Conservation (phyloP, 2,797 vertebrate species). For the Cheirogaleus major region DNA sequence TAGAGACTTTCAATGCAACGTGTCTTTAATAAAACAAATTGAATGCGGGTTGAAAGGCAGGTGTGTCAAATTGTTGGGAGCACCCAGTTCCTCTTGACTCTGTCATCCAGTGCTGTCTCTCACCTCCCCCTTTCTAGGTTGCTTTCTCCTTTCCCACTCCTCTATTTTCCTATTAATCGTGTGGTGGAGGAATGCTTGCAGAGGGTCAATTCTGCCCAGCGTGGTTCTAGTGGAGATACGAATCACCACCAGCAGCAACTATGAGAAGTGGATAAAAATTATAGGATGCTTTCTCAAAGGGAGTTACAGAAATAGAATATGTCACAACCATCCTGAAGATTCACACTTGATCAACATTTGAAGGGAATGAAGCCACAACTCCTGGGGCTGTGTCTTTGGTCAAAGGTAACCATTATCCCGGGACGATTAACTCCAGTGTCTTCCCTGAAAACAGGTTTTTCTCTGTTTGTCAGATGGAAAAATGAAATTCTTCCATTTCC, state of each 20-base stretch:
- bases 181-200: slow-evolving; percentile 51
- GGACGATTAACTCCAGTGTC: slow-evolving; percentile 49
- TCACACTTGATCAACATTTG: slow-evolving; percentile 71
- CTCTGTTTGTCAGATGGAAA: slow-evolving; percentile 63
- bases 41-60: neutral
- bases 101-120: neutral
- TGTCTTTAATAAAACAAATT: slow-evolving; percentile 40
- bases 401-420: slow-evolving; percentile 73
- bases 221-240: slow-evolving; percentile 65
- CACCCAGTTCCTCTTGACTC: neutral
- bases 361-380: slow-evolving; percentile 67
- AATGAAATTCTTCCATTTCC: slow-evolving; percentile 66
- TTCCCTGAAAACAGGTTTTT: slow-evolving; percentile 61
- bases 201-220: slow-evolving; percentile 71
- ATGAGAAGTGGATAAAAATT: slow-evolving; percentile 73
- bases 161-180: slow-evolving; percentile 59
- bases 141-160: slow-evolving; percentile 26
- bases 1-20: slow-evolving; percentile 4
- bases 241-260: slow-evolving; percentile 72
- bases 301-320: slow-evolving; percentile 80
- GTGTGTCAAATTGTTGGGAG: neutral
- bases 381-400: slow-evolving; percentile 70
- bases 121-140: neutral
- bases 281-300: slow-evolving; percentile 70
- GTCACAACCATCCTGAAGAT: slow-evolving; percentile 66